A percentile compares a stretch with the other conserved stretches of the same genome.
These are phyloP conservation scores for Styela clava DNA, from an alignment of 23 tunicate genomes.

Conservation along the genomic window DNA sequence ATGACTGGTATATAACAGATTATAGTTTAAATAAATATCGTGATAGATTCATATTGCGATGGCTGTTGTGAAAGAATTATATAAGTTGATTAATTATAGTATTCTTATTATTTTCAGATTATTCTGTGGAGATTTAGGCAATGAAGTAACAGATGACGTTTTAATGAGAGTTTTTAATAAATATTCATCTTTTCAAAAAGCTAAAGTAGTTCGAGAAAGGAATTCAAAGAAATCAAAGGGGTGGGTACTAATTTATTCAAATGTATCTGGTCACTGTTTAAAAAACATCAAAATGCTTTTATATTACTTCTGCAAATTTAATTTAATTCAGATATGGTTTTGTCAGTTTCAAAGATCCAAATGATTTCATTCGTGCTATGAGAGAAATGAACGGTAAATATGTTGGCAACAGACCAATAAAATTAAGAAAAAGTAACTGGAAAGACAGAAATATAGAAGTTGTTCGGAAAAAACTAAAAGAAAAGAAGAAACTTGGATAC, in stretches of 20 bases:
- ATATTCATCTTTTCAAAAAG: conserved; percentile 91
- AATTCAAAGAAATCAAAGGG: conserved; percentile 78
- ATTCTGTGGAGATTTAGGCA: conserved; percentile 97
- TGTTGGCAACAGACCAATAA: conserved; percentile 96
- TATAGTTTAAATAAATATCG: too few relatives aligned
- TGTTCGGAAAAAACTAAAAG: conserved; percentile 85
- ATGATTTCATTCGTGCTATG: conserved; percentile 93
- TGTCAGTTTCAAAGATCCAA: conserved; percentile 90
- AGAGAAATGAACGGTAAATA: conserved; percentile 96
- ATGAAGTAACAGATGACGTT: conserved; percentile 94
- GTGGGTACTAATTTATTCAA: conserved; percentile 15
- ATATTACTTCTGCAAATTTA: too few relatives aligned
- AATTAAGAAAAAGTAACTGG: conserved; percentile 91
- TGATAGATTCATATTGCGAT: too few relatives aligned
- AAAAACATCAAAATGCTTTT: background rate
- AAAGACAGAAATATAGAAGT: conserved; percentile 81
- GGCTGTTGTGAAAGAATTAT: too few relatives aligned
- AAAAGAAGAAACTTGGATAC: conserved; percentile 91
- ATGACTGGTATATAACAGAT: too few relatives aligned
- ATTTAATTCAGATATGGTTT: conserved; percentile 92
- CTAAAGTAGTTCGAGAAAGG: conserved; percentile 84
- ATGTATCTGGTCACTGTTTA: too few relatives aligned
- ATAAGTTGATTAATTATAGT: too few relatives aligned
- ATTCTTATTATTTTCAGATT: conserved; percentile 35
- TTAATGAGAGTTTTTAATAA: conserved; percentile 73